Evolutionary conservation across 1,140 invertebrate genomes (phyloP).

Genomic region (Drosophila nigrodunni): DNA sequence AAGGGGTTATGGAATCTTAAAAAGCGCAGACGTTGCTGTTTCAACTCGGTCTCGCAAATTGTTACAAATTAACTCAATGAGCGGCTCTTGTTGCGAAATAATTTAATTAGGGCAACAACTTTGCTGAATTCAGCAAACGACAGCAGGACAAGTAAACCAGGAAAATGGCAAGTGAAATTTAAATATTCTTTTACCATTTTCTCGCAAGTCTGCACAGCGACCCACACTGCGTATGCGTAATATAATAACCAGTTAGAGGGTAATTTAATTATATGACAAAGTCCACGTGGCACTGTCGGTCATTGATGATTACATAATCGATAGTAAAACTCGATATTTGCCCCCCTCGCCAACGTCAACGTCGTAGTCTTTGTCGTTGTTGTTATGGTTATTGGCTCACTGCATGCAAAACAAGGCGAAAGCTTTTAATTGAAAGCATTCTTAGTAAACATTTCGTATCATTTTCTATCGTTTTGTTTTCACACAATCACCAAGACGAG

Average conservation of each 20-base stretch:
- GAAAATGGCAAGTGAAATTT: neutral
- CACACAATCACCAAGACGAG: conserved; percentile 39
- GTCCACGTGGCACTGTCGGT: conserved; percentile 53
- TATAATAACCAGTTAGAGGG: conserved; percentile 51
- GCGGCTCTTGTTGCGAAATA: conserved; percentile 67
- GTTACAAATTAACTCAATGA: conserved; percentile 79
- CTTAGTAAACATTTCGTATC: conserved; percentile 30
- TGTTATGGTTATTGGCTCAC: conserved; percentile 5
- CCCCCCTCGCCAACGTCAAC: neutral
- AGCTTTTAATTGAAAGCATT: conserved; percentile 64
- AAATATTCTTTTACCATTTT: neutral
- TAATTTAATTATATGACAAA: conserved; percentile 58
- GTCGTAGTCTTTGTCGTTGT: neutral
- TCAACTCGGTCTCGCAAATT: conserved; percentile 54
- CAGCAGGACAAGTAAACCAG: neutral
- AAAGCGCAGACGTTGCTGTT: conserved; percentile 52
- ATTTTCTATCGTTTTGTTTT: conserved; percentile 24
- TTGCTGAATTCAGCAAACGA: conserved; percentile 1
- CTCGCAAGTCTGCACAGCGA: neutral
- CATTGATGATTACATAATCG: conserved; percentile 72
- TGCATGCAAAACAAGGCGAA: conserved; percentile 51
- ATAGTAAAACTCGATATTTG: conserved; percentile 39
- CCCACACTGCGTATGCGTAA: conserved; percentile 65
- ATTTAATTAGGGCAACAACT: conserved; percentile 64
- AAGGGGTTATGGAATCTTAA: neutral